Evolutionary conservation across 2,888 invertebrate genomes (phyloP), one percentile per base, ranked within the genome.

Genomic region (Tetrapedia diversipes): DNA sequence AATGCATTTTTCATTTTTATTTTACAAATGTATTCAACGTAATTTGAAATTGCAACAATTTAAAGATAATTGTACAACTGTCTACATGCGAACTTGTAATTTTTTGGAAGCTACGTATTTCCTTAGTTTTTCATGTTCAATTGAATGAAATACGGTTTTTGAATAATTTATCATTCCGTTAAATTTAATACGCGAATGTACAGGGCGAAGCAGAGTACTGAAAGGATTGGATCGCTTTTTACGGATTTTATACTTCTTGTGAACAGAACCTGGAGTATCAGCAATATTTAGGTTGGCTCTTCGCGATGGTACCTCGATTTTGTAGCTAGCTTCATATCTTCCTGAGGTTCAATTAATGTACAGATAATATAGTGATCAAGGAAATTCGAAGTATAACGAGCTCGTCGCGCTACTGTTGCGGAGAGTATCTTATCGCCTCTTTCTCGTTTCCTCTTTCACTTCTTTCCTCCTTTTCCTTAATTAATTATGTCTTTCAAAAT

Each of bases 311-410:
- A n/a, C n/a, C 29, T 14, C 65, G 70, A 77, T 56, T 61, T 14
- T 51, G 19, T 43, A 47, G 19, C 61, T 53, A 67, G 53, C 43
- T 77, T 66, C 65, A 53, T 69, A 53, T 4, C 37, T 37, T 53
- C 53, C 37, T 29, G 65, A 63, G 45, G 68, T 61, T 54, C 56
- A 34, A 24, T 60, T 71, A 66, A 71, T 77, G 78, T 78, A 78
- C 77, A 78, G 78, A 71, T 64, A 71, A 59, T 63, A 60, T 69
- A 49, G 22, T 32, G 27, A 39, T 24, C 45, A 34, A 53, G 51
- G 22, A 61, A 54, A 59, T 47, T 63, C 49, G 34, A 34, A 43
- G 56, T 27, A 32, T n/a, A 47, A 24, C 3, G 53, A 19, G 61
- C 45, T 49, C 19, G 22, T 77, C 51, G 45, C 47, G 45, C 34